These are phyloP conservation scores for Falco peregrinus DNA, from an alignment of 2,797 vertebrate genomes.

Conservation along the genomic window DNA sequence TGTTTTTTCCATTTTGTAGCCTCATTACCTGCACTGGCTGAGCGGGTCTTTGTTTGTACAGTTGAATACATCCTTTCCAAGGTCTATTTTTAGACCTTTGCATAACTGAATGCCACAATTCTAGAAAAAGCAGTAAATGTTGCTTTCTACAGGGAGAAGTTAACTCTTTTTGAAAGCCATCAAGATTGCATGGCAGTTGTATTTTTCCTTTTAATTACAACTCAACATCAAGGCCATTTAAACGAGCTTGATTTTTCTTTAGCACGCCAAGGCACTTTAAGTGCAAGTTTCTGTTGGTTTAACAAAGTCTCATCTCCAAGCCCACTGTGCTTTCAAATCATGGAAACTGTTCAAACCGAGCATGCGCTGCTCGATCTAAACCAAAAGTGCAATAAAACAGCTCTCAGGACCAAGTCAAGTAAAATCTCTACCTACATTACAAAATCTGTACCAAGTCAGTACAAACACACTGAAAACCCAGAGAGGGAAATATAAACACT, in stretches of 20 bases:
- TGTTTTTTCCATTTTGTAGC: conserved; percentile 48
- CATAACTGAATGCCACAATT: conserved; percentile 46
- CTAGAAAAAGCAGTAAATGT: conserved; percentile 22
- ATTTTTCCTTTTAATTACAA: conserved; percentile 25
- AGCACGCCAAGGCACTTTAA: background rate
- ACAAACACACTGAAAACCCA: background rate
- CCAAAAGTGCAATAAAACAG: background rate
- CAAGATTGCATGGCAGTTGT: background rate
- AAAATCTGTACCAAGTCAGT: background rate
- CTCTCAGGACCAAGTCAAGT: background rate
- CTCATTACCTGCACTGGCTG: conserved; percentile 53
- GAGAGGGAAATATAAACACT: background rate
- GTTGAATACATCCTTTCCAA: conserved; percentile 65
- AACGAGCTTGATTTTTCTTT: background rate
- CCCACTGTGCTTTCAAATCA: conserved; percentile 17
- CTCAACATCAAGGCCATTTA: background rate
- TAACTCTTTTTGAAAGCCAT: background rate
- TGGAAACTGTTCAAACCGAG: conserved; percentile 6
- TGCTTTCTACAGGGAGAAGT: conserved; percentile 13
- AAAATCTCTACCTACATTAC: background rate
- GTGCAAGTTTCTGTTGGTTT: conserved; percentile 3
- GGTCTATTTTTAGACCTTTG: conserved; percentile 44
- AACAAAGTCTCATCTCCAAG: conserved; percentile 7
- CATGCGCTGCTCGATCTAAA: background rate
- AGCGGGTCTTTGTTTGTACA: conserved; percentile 59